Conservation (phyloP, 2,888 invertebrate genomes). For the Synergus japonicus region DNA sequence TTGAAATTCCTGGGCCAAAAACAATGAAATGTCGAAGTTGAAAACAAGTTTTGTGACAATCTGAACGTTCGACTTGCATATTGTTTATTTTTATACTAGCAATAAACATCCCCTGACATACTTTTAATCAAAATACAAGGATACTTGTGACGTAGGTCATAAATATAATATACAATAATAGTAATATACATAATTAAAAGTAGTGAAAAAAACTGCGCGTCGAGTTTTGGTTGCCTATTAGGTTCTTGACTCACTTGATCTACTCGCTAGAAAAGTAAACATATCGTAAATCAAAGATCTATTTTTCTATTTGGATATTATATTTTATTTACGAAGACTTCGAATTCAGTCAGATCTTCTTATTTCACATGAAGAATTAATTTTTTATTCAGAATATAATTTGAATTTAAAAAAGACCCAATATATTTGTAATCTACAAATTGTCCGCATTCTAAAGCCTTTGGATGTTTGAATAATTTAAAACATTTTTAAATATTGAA, state of each 20-base stretch:
- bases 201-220: neutral
- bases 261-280: neutral
- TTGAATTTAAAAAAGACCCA: too few species aligned
- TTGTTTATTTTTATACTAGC: neutral
- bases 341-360: neutral
- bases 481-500: neutral
- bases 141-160: neutral
- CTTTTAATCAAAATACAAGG: neutral
- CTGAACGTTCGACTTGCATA: neutral
- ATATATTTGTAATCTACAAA: too few species aligned
- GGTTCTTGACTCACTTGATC: neutral
- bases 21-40: slow-evolving; percentile 14
- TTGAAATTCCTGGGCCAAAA: neutral
- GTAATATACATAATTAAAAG: neutral
- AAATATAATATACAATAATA: neutral
- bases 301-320: neutral
- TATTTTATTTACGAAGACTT: neutral
- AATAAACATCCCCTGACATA: slow-evolving; percentile 12
- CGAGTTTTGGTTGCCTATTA: neutral
- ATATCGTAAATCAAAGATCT: neutral
- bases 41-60: slow-evolving; percentile 4
- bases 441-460: neutral
- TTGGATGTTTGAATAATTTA: neutral
- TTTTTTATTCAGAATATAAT: neutral
- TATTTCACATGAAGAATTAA: neutral